A percentile compares a stretch with the other conserved stretches of the same genome.
These are phyloP conservation scores for Dynastes tityus DNA, from an alignment of 2,888 invertebrate species.

Conservation along the genomic window DNA sequence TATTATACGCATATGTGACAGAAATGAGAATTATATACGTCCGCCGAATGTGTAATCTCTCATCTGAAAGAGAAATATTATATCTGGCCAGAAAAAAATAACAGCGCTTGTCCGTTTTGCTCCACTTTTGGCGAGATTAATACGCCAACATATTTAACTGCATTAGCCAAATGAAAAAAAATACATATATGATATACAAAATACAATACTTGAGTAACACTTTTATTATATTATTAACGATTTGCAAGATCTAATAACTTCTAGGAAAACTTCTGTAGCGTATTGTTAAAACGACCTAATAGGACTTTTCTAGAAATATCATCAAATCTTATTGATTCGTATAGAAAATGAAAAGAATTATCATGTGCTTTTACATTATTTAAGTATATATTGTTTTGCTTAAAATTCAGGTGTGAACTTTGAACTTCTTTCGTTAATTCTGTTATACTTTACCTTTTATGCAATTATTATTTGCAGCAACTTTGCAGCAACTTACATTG, in stretches of 20 bases:
- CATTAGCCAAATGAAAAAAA: constrained; percentile 28
- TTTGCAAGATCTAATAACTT: neutral
- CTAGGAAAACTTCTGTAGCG: neutral
- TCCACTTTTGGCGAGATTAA: neutral
- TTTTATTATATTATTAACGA: neutral
- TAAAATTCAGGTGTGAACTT: no score
- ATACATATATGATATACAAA: constrained; percentile 5
- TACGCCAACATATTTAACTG: constrained; percentile 1
- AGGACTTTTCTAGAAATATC: neutral
- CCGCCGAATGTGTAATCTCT: constrained; percentile 35
- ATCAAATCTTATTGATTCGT: no score
- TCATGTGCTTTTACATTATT: no score
- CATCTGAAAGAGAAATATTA: constrained; percentile 46
- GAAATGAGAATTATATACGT: constrained; percentile 42
- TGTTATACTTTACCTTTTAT: no score
- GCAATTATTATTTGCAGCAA: no score
- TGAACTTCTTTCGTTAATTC: no score
- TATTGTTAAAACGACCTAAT: neutral
- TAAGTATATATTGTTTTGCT: no score
- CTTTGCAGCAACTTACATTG: no score
- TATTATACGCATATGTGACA: constrained; percentile 45
- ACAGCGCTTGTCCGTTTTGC: constrained; percentile 6
- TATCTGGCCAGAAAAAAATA: constrained; percentile 27
- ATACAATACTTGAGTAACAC: neutral
- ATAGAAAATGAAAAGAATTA: no score